phyloP scores from a whole-genome alignment of 2,888 invertebrate genomes.

The Caenorhabditis sulstoni region DNA sequence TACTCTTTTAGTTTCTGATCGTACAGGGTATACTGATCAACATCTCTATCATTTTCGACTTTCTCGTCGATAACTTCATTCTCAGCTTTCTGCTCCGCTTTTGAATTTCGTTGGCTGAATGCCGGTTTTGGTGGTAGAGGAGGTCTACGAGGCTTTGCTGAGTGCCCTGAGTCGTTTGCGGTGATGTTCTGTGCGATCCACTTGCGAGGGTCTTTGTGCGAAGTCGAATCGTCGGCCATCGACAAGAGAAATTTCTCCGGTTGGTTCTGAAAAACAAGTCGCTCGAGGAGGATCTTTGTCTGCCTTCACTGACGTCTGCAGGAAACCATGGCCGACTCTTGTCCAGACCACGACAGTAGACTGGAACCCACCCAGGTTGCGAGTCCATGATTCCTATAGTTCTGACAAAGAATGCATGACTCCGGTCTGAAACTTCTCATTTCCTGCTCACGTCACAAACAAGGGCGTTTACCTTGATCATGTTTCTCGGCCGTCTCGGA shows the following conservation, averaged over 20 bases:
- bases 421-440: conserved; percentile 25
- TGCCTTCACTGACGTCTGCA: conserved; percentile 20
- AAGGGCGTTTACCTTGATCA: conserved; percentile 40
- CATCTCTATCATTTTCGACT: conserved; percentile 11
- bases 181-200: conserved; percentile 44
- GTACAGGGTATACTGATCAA: conserved; percentile 5
- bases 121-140: conserved; percentile 34
- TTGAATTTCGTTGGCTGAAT: conserved; percentile 3
- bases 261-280: conserved; percentile 14
- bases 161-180: background rate
- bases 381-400: conserved; percentile 12
- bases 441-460: background rate
- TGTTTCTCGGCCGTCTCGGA: conserved; percentile 16
- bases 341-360: conserved; percentile 33
- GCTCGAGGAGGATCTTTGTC: background rate
- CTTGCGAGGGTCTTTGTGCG: conserved; percentile 14
- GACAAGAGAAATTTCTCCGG: conserved; percentile 21
- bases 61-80: conserved; percentile 2
- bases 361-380: conserved; percentile 42
- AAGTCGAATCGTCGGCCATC: background rate
- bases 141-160: background rate
- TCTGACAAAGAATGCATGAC: conserved; percentile 25
- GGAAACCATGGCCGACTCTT: conserved; percentile 16
- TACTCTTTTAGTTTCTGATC: conserved; percentile 28
- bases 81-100: background rate